Evolutionary conservation across 2,113 vertebrate species (phyloP).

Genomic region (Mandrillus leucophaeus): DNA sequence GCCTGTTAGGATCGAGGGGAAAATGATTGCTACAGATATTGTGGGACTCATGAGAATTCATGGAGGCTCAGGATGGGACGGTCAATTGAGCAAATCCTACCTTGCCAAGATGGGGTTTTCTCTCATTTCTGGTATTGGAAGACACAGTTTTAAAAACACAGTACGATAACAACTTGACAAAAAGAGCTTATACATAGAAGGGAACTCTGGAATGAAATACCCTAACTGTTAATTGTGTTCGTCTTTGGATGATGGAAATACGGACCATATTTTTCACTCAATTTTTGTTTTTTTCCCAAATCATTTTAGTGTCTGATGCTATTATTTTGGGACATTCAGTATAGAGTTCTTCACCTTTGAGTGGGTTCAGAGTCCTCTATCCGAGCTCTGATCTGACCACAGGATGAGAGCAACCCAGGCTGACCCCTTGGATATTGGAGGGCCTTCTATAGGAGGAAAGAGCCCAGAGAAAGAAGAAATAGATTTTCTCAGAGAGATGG

Average conservation of each 20-base stretch:
- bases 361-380: not conserved
- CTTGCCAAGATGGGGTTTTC: not conserved
- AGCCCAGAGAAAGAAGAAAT: not conserved
- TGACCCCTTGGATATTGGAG: not conserved
- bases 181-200: not conserved
- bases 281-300: not conserved
- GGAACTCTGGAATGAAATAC: not conserved
- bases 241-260: conserved; percentile 12
- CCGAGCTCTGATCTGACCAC: not conserved
- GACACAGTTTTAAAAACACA: not conserved
- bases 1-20: not conserved
- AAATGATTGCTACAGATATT: not conserved
- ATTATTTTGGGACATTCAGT: not conserved
- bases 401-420: not conserved
- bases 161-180: not conserved
- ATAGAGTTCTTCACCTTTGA: not conserved
- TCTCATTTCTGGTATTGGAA: not conserved
- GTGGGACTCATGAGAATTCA: not conserved
- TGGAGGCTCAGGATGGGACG: not conserved
- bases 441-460: not conserved
- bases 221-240: not conserved
- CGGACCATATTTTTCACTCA: not conserved
- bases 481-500: not conserved
- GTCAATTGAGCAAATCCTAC: not conserved
- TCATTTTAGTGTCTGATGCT: not conserved